phyloP scores from a whole-genome alignment of 2,888 invertebrate species.

The Autographa gamma region DNA sequence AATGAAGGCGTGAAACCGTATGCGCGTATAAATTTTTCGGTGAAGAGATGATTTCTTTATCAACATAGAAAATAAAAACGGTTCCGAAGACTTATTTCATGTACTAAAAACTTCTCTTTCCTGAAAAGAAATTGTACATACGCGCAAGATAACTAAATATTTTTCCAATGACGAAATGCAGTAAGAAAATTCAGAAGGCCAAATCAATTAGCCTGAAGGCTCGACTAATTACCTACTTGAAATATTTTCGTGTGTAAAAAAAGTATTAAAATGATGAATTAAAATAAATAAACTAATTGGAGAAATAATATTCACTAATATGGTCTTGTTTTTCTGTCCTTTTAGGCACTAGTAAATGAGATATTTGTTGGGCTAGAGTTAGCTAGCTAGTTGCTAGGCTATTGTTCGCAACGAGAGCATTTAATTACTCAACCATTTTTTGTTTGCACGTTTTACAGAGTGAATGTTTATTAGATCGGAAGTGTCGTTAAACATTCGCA shows the following conservation, averaged over 20 bases:
- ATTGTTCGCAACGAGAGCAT: neutral
- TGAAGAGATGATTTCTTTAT: too few species aligned
- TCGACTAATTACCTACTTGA: neutral
- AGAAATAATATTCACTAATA: too few species aligned
- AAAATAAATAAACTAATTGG: neutral
- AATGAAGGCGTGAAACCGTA: neutral
- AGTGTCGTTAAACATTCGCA: conserved; percentile 14
- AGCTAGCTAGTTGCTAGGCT: too few species aligned
- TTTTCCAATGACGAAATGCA: neutral
- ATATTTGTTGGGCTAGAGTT: too few species aligned
- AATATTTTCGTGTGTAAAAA: neutral
- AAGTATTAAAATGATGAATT: neutral
- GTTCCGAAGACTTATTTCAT: too few species aligned
- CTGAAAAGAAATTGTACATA: too few species aligned
- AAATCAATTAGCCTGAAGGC: neutral
- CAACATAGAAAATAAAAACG: too few species aligned
- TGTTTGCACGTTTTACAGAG: neutral
- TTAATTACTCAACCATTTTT: neutral
- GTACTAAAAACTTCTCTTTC: too few species aligned
- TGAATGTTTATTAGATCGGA: neutral
- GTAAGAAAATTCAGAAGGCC: neutral
- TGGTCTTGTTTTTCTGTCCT: too few species aligned
- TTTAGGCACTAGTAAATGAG: too few species aligned
- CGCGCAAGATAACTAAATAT: neutral
- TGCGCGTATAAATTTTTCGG: too few species aligned